Base-by-base conservation (phyloP, 2,113 vertebrate genomes). In the Cryptotis parvus region DNA sequence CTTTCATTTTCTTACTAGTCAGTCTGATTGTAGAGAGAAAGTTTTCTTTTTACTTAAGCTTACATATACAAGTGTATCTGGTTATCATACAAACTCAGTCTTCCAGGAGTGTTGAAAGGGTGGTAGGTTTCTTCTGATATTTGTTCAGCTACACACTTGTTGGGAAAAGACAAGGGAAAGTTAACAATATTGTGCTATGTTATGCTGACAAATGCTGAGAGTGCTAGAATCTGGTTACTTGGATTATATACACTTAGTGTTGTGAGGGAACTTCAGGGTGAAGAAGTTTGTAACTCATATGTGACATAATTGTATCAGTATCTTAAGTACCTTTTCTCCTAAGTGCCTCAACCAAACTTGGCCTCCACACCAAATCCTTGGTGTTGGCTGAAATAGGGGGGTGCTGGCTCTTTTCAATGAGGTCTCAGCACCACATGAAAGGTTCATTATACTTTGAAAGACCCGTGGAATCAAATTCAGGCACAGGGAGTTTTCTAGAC, bases 1-100 rank as follows among this genome's bases (percentile, higher is more conserved):
- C 39, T 31, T 90, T 92, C 31, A 45, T 87, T 93, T 94, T 80
- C 69, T 52, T 89, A 92, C 81, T 49, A 66, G 68, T 52, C 58
- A 76, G 43, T 79, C 9, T n/a, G 29, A 20, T 33, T 76, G 29
- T 37, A 39, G n/a, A n/a, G n/a, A n/a, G n/a, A n/a, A n/a, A n/a
- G n/a, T n/a, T n/a, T n/a, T n/a, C n/a, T n/a, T n/a, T n/a, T n/a
- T n/a, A n/a, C n/a, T n/a, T n/a, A n/a, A n/a, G 66, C 41, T 78
- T n/a, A 18, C 33, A 63, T n/a, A 55, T 58, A 39, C 39, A 20
- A 3, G 6, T 55, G 61, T 79, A 0, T 58, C 35, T 43, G 26
- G 20, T 65, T 76, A 35, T 43, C 0, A 26, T 26, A 31, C 1
- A 2, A 16, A 52, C 43, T 58, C 58, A 29, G 69, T n/a, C 9